Percentiles rank a stretch among this genome's conserved stretches.
Evolutionary conservation across 2,888 invertebrate genomes (phyloP).

Genomic region (Resseliella maxima): DNA sequence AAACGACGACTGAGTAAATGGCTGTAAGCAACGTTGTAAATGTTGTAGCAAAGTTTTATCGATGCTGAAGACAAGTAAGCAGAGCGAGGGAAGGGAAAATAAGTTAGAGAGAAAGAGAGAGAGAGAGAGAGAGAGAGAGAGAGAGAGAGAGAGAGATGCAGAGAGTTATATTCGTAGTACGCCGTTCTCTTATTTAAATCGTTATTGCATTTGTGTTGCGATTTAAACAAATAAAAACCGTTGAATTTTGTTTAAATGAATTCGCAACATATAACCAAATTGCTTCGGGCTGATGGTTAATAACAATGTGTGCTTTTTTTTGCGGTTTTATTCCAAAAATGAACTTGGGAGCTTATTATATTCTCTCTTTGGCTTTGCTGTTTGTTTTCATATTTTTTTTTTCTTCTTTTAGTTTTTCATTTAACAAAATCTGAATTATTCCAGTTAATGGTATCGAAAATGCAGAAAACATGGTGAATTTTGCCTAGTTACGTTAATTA

Average conservation of each 20-base stretch:
- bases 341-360: too few relatives aligned
- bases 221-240: neutral
- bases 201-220: neutral
- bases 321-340: neutral
- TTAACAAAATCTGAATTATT: too few relatives aligned
- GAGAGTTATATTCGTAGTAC: neutral
- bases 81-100: neutral
- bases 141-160: too few relatives aligned
- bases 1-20: constrained; percentile 14
- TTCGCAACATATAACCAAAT: neutral
- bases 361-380: neutral
- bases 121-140: neutral
- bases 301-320: neutral
- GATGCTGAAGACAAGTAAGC: constrained; percentile 1
- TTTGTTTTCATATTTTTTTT: neutral
- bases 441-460: neutral
- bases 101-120: neutral
- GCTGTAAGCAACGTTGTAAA: neutral
- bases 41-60: constrained; percentile 1
- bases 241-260: neutral
- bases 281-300: neutral
- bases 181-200: neutral
- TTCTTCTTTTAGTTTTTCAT: neutral
- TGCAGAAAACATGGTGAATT: neutral
- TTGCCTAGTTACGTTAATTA: neutral